Percentiles rank a stretch among this genome's conserved stretches.
Conservation (phyloP, 2,797 vertebrate species). For the Xiphorhynchus erythropygius region DNA sequence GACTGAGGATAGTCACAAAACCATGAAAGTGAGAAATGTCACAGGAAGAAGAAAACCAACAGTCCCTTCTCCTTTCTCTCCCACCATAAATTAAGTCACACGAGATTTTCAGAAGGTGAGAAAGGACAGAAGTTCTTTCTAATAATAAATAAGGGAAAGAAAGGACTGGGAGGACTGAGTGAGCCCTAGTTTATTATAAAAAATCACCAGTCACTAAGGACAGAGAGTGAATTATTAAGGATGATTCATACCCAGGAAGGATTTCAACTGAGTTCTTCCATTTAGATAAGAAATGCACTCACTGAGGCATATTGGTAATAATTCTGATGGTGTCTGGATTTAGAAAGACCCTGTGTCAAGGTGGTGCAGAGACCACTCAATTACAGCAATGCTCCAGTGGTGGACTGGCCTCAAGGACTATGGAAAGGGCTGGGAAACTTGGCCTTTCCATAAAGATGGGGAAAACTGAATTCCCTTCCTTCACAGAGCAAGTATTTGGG, state of each 20-base stretch:
- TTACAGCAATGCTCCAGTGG: neutral
- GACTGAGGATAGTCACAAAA: neutral
- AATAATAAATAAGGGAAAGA: neutral
- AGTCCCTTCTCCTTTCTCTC: neutral
- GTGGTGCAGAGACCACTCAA: neutral
- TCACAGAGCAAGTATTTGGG: neutral
- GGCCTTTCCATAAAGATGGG: neutral
- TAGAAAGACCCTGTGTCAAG: neutral
- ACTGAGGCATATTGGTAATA: neutral
- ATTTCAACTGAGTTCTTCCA: neutral
- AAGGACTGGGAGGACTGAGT: neutral
- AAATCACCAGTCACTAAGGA: neutral
- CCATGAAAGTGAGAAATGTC: neutral
- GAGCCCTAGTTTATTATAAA: neutral
- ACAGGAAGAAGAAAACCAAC: neutral
- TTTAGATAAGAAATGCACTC: slow-evolving; percentile 23
- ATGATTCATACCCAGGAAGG: slow-evolving; percentile 24
- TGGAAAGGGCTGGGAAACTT: neutral
- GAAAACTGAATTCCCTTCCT: neutral
- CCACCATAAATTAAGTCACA: neutral
- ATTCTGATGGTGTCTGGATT: neutral
- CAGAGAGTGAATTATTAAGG: slow-evolving; percentile 2
- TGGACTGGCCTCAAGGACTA: neutral
- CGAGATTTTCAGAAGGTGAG: neutral
- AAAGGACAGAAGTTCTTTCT: neutral